Evolutionary conservation across 2,797 vertebrate genomes (phyloP).

Genomic region (Sebastes oblongus): DNA sequence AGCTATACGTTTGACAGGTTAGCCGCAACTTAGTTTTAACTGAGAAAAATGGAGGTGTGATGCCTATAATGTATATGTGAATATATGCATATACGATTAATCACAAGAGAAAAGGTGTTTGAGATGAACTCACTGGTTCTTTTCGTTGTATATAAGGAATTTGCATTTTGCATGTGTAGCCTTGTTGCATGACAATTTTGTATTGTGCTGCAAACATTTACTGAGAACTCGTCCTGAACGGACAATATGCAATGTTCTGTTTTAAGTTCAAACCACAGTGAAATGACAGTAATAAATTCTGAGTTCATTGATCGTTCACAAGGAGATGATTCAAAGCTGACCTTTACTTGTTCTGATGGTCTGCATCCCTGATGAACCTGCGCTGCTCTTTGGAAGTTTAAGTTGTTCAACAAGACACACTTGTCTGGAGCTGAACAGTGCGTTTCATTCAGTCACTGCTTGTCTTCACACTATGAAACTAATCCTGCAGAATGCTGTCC

Average conservation of each 20-base stretch:
- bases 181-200: neutral
- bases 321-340: conserved; percentile 71
- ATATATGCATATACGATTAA: neutral
- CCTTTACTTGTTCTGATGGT: conserved; percentile 66
- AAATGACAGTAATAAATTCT: conserved; percentile 58
- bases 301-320: conserved; percentile 67
- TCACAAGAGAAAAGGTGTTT: neutral
- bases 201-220: conserved; percentile 28
- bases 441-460: neutral
- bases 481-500: neutral
- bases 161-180: neutral
- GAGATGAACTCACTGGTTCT: neutral
- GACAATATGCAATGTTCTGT: conserved; percentile 6
- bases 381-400: conserved; percentile 40
- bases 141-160: neutral
- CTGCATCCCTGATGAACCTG: conserved; percentile 71
- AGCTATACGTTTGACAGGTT: neutral
- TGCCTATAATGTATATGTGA: neutral
- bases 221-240: neutral
- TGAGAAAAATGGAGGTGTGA: neutral
- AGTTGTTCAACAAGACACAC: conserved; percentile 29
- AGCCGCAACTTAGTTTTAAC: neutral
- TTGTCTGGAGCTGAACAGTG: conserved; percentile 7
- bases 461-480: neutral
- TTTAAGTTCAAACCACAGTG: conserved; percentile 46